Evolutionary conservation across 1,140 invertebrate genomes (phyloP), one percentile per base, ranked within the genome.

Genomic region (Aphidius gifuensis): DNA sequence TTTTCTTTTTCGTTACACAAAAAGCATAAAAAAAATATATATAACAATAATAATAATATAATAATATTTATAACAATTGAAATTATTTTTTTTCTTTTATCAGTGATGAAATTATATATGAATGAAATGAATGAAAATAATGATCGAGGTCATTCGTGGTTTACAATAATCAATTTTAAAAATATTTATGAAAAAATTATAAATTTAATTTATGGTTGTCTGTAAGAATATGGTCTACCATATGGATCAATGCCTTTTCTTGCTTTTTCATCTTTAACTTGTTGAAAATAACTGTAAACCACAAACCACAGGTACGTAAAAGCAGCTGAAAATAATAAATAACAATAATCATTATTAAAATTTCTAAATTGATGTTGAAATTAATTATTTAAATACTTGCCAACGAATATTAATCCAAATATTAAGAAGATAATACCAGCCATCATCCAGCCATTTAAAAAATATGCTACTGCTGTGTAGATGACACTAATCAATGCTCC

Each of bases 291-390:
- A 70, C 89, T 92, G 79, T 87, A 92, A 32, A 90, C 88, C 40
- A 92, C 90, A 54, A 87, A 81, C 90, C 90, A 92, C 74, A 88
- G 83, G 82, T 88, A 92, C 60, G 85, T 81, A 75, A 84, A 91
- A 49, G 87, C 74, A 68, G 85, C 88, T 86, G 82, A 67, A 87
- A 86, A 66, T 16, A 16, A 16, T 16, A 64, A 66, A 76, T 48
- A 44, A 66, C 58, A 67, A 55, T 57, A 65, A 63, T 63, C 56
- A 60, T 51, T 45, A 42, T 21, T 39, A 11, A 0, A 16, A 55
- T 60, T 64, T 54, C 60, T 66, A 64, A 2, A 11, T 7, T 9
- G 2, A 2, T 45, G 11, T 7, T 45, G 2, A 45, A 45, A 53
- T 48, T 23, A 55, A 46, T 51, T 16, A 62, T 46, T n/a, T 38